These are phyloP conservation scores for Propithecus deckenii DNA, from an alignment of 2,797 vertebrate species.

Conservation along the genomic window DNA sequence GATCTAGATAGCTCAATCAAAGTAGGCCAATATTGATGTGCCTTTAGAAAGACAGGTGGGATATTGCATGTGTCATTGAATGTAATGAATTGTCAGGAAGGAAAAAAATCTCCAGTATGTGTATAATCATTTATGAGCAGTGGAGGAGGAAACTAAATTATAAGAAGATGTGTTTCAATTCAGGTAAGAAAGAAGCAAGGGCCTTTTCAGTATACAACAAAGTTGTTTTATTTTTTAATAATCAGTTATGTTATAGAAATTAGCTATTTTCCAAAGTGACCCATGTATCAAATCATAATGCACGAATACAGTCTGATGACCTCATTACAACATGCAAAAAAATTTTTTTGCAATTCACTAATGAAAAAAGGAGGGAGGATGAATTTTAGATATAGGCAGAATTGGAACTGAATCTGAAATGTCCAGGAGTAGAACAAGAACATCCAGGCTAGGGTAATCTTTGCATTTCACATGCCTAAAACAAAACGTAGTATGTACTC, in stretches of 20 bases:
- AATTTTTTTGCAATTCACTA: background rate
- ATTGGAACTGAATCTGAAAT: background rate
- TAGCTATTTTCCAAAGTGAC: background rate
- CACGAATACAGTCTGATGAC: background rate
- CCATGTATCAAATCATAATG: background rate
- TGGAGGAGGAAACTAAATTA: conserved; percentile 47
- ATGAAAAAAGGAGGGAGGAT: background rate
- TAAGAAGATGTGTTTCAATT: conserved; percentile 27
- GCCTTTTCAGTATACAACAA: background rate
- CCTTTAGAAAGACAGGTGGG: conserved; percentile 55
- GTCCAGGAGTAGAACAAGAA: background rate
- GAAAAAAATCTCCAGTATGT: conserved; percentile 21
- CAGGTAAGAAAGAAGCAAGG: background rate
- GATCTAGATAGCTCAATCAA: conserved; percentile 56
- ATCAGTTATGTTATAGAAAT: conserved; percentile 28
- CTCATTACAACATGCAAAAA: background rate
- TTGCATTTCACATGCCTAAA: background rate
- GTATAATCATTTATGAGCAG: conserved; percentile 54
- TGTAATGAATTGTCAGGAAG: conserved; percentile 56
- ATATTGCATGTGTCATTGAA: conserved; percentile 57
- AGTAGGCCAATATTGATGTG: conserved; percentile 45
- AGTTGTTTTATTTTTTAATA: background rate
- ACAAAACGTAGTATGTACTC: background rate
- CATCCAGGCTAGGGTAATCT: background rate
- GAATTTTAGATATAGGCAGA: background rate